Base-by-base conservation (phyloP, 2,113 vertebrate species). In the Oreocharis arfaki region DNA sequence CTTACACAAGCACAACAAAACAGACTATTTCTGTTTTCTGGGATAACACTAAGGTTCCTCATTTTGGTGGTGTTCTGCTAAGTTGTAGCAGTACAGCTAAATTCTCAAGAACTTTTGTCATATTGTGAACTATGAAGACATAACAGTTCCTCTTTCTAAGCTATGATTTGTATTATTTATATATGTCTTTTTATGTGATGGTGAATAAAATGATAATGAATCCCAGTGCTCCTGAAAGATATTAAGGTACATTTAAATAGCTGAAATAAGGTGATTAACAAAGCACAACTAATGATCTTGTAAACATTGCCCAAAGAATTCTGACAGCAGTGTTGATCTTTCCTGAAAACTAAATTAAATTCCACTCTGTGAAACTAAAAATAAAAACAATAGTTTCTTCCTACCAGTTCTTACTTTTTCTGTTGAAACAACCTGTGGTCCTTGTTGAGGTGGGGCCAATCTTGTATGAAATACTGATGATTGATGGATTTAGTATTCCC, bases 101-200 rank as follows among this genome's bases (percentile, higher is more conserved):
- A 81, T 71, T 67, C 59, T 7, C 3, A 90, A 90, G 52, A 84
- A 49, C 39, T 92, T 81, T 12, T 63, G 22, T 44, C 20, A 53
- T 15, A n/a, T 80, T 26, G 16, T 44, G 68, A 74, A 42, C 59
- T 52, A 27, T 2, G 7, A 84, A 87, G 63, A 47, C 18, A 3
- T 24, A 53, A 28, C 32, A 57, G 64, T 80, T 86, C 67, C 42
- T 92, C 47, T 91, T 93, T 65, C 69, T 75, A 39, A 94, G 35
- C 53, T 83, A 52, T 86, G 52, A 81, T 41, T 83, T 91, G 39
- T 95, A 49, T 90, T 97, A 94, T 97, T 97, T 96, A 95, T 96
- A 15, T 63, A 27, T 67, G 53, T 79, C 75, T 84, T 95, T 93
- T 92, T 89, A 61, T 90, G 19, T 84, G 74, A 68, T 60, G 59